These are phyloP conservation scores for Dusona sp. DNA, from an alignment of 2,888 invertebrate genomes.

Conservation along the genomic window DNA sequence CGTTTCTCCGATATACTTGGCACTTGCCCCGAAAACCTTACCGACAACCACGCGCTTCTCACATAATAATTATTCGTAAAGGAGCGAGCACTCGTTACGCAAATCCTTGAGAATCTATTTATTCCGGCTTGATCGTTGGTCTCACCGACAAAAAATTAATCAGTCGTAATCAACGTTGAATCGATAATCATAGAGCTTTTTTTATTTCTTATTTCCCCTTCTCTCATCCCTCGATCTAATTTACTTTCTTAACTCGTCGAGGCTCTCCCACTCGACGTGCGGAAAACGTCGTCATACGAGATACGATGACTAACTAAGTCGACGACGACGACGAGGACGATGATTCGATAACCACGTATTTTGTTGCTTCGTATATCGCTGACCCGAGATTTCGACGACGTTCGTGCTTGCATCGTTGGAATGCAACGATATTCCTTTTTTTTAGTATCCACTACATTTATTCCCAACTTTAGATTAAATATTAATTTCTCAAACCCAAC, in stretches of 20 bases:
- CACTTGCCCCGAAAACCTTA: constrained; percentile 4
- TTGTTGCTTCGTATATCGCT: constrained; percentile 8
- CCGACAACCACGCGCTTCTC: constrained; percentile 6
- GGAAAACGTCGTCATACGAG: constrained; percentile 3
- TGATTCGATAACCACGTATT: constrained; percentile 11
- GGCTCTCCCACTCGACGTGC: constrained; percentile 6
- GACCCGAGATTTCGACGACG: constrained; percentile 1
- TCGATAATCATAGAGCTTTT: not conserved
- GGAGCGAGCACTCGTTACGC: not conserved
- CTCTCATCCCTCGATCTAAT: constrained; percentile 4
- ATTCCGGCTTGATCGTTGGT: not conserved
- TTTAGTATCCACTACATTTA: not conserved
- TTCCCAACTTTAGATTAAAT: not conserved
- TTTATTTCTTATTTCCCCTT: not conserved
- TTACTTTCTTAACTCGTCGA: constrained; percentile 22
- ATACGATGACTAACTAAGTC: constrained; percentile 8
- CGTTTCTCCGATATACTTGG: constrained; percentile 22
- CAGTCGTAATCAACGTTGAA: not conserved
- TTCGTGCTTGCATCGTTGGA: not conserved
- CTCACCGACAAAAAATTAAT: not conserved
- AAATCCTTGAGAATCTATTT: constrained; percentile 2
- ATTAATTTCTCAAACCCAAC: not conserved
- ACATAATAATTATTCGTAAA: constrained; percentile 1
- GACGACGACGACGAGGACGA: not conserved
- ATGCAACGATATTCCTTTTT: not conserved